A percentile compares a stretch with the other conserved stretches of the same genome.
Evolutionary conservation across 1,140 invertebrate genomes (phyloP).

Genomic region (Caenorhabditis inopinata): DNA sequence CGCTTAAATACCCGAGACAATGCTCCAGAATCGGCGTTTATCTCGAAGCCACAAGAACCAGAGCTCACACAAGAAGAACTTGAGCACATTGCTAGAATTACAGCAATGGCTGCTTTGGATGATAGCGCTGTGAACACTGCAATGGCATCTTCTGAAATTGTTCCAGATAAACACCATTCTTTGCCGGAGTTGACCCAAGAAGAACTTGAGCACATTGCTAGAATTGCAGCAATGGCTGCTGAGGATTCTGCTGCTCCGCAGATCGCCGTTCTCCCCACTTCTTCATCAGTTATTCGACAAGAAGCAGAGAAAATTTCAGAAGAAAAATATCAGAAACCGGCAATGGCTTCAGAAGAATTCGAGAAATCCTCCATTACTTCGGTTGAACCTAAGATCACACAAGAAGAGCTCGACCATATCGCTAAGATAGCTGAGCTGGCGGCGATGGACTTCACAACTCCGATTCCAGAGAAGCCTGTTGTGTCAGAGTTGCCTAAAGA

Average conservation of each 20-base stretch:
- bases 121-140: background rate
- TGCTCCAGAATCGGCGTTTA: no score
- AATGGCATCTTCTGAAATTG: background rate
- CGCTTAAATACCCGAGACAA: no score
- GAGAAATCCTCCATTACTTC: background rate
- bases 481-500: background rate
- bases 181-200: conserved; percentile 21
- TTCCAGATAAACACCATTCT: background rate
- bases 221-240: background rate
- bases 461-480: background rate
- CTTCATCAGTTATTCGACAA: no score
- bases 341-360: background rate
- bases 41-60: background rate
- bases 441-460: background rate
- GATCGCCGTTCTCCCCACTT: no score
- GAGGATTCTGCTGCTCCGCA: background rate
- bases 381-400: conserved; percentile 34
- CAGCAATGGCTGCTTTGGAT: background rate
- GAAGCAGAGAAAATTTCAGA: conserved; percentile 10
- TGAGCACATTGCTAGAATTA: conserved; percentile 1
- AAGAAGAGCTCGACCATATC: conserved; percentile 48
- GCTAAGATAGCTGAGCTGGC: conserved; percentile 45
- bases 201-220: conserved; percentile 41
- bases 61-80: conserved; percentile 2
- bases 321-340: conserved; percentile 38